Evolutionary conservation across 1,140 invertebrate species (phyloP).

Genomic region (Thaumatotibia leucotreta): DNA sequence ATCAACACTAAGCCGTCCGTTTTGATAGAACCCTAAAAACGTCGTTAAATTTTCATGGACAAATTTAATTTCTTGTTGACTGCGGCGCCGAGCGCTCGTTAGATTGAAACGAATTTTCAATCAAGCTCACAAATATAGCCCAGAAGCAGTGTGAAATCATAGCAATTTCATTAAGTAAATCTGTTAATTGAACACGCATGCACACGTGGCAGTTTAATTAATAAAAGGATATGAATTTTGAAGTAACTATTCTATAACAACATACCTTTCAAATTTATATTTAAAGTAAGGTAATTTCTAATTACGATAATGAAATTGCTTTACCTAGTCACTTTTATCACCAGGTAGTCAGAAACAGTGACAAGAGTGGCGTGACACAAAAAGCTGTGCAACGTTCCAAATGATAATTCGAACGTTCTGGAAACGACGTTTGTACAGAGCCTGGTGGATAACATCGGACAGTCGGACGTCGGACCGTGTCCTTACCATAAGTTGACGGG

Average conservation of each 20-base stretch:
- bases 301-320: neutral
- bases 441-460: neutral
- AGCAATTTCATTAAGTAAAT: neutral
- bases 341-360: neutral
- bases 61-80: conserved; percentile 46
- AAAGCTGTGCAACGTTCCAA: neutral
- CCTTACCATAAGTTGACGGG: neutral
- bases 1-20: conserved; percentile 4
- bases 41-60: conserved; percentile 29
- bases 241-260: neutral
- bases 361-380: neutral
- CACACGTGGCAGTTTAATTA: neutral
- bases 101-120: conserved; percentile 45
- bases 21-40: conserved; percentile 25
- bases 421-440: neutral
- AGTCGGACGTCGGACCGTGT: neutral
- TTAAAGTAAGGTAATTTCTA: neutral
- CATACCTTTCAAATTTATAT: conserved; percentile 16
- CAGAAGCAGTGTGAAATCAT: conserved; percentile 1
- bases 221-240: neutral
- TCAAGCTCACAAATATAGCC: conserved; percentile 34
- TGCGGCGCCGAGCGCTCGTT: conserved; percentile 36
- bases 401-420: conserved; percentile 6
- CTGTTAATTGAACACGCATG: conserved; percentile 21
- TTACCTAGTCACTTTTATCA: neutral